Evolutionary conservation across 2,113 vertebrate species (phyloP).

Genomic region (Cnemophilus loriae): DNA sequence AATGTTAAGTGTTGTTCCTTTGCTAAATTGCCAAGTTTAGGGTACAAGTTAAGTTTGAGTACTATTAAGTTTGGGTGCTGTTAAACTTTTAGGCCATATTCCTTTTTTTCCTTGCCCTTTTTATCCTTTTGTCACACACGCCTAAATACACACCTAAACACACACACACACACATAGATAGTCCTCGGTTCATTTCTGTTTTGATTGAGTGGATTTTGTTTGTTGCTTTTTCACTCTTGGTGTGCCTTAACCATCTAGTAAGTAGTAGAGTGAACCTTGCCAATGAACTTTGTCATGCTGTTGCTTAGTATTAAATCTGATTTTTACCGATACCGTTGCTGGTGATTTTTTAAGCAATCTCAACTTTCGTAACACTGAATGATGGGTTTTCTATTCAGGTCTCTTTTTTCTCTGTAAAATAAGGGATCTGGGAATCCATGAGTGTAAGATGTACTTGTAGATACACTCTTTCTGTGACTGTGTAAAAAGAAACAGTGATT

Average conservation of each 20-base stretch:
- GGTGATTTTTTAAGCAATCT: not conserved
- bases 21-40: not conserved
- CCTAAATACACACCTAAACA: not conserved
- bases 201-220: not conserved
- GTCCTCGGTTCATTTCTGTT: not conserved
- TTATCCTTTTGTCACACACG: not conserved
- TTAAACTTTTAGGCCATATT: not conserved
- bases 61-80: not conserved
- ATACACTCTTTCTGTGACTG: not conserved
- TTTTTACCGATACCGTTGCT: not conserved
- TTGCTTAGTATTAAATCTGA: not conserved
- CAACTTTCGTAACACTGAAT: not conserved
- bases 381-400: not conserved
- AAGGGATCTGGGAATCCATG: not conserved
- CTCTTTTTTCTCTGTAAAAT: not conserved
- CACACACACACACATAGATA: not conserved
- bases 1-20: not conserved
- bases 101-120: not conserved
- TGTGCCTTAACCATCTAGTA: not conserved
- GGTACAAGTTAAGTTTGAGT: not conserved
- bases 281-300: not conserved
- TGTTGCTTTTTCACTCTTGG: not conserved
- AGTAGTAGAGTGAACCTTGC: not conserved
- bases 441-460: not conserved
- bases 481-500: not conserved